phyloP scores from a whole-genome alignment of 2,888 invertebrate genomes.

The Teinopalpus imperialis region DNA sequence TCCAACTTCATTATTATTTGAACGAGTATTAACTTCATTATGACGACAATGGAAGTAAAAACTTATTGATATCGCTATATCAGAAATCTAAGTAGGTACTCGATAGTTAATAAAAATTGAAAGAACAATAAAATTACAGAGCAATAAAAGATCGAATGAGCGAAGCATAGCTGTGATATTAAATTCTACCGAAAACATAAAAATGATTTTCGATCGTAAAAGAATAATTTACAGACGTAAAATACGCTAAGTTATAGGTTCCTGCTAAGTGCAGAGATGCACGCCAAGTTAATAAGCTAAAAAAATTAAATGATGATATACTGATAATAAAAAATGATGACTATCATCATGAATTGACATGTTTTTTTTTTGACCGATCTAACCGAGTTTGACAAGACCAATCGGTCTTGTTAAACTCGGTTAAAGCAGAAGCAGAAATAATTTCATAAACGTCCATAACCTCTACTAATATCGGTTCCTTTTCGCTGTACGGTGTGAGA shows the following conservation, averaged over 20 bases:
- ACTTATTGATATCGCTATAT: slow-evolving; percentile 54
- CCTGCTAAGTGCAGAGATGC: slow-evolving; percentile 42
- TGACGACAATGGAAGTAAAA: slow-evolving; percentile 41
- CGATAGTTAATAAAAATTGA: slow-evolving; percentile 82
- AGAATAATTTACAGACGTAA: slow-evolving; percentile 83
- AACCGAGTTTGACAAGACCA: too few relatives aligned
- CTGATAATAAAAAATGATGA: too few relatives aligned
- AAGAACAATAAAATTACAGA: slow-evolving; percentile 82
- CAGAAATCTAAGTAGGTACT: slow-evolving; percentile 65
- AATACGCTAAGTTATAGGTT: slow-evolving; percentile 77
- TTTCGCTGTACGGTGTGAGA: too few relatives aligned
- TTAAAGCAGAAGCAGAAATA: too few relatives aligned
- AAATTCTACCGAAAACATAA: slow-evolving; percentile 81
- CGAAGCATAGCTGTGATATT: slow-evolving; percentile 79
- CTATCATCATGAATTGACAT: too few relatives aligned
- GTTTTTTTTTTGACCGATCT: too few relatives aligned
- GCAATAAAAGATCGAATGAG: slow-evolving; percentile 78
- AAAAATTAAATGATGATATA: background rate
- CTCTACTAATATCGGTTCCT: too few relatives aligned
- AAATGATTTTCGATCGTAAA: slow-evolving; percentile 83
- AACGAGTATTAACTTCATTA: slow-evolving; percentile 26
- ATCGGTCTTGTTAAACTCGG: too few relatives aligned
- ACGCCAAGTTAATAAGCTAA: slow-evolving; percentile 26
- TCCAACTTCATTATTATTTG: slow-evolving; percentile 27
- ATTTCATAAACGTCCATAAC: too few relatives aligned